These are phyloP conservation scores for Cyclopterus lumpus DNA, from an alignment of 2,797 vertebrate species.

Conservation along the genomic window DNA sequence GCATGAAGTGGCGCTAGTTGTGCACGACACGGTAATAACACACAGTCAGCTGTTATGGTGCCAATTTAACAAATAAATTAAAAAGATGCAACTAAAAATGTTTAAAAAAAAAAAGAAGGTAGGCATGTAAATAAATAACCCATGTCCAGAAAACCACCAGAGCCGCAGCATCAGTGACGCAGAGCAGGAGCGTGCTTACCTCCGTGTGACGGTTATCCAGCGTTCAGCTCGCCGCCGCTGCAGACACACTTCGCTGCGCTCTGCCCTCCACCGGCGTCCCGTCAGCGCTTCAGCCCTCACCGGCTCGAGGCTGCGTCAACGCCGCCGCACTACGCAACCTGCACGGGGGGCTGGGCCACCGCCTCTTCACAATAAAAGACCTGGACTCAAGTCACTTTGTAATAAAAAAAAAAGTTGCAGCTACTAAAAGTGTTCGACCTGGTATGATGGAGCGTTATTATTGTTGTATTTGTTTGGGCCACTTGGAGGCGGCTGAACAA, in stretches of 20 bases:
- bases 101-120: not conserved
- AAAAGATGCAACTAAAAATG: too few species aligned
- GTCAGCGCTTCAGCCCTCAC: constrained; percentile 55
- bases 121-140: not conserved
- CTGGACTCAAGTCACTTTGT: not conserved
- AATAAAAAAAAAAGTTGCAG: not conserved
- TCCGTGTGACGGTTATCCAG: constrained; percentile 71
- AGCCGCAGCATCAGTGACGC: not conserved
- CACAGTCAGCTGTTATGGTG: constrained; percentile 37
- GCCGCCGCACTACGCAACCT: not conserved
- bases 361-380: constrained; percentile 67
- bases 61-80: not conserved
- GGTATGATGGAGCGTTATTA: not conserved
- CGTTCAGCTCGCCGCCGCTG: constrained; percentile 51
- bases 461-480: too few species aligned
- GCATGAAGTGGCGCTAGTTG: not conserved
- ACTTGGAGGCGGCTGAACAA: not conserved
- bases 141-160: not conserved
- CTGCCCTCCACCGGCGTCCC: constrained; percentile 46
- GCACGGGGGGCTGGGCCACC: not conserved
- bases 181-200: constrained; percentile 57
- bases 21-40: not conserved
- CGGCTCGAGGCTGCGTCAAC: constrained; percentile 57
- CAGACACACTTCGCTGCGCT: constrained; percentile 63
- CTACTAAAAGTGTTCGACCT: not conserved